Percentiles rank a stretch among this genome's conserved stretches.
Evolutionary conservation across 2,888 invertebrate species (phyloP).

Genomic region (Acleris holmiana): DNA sequence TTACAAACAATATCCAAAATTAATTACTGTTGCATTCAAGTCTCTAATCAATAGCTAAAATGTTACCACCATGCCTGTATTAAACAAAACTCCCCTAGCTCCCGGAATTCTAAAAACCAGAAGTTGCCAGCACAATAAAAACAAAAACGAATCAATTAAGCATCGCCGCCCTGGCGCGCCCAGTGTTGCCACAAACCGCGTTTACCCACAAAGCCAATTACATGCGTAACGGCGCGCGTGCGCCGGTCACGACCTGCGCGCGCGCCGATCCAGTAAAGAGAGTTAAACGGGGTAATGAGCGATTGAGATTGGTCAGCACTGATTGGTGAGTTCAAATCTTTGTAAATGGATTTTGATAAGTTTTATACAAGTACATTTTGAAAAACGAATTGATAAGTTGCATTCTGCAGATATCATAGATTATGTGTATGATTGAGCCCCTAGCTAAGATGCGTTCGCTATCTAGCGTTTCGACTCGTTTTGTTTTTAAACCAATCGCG

Average conservation of each 20-base stretch:
- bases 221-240: conserved; percentile 33
- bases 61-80: background rate
- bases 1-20: too few relatives aligned
- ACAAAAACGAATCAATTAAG: conserved; percentile 33
- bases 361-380: too few relatives aligned
- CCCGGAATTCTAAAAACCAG: conserved; percentile 23
- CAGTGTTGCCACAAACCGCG: conserved; percentile 37
- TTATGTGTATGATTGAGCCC: too few relatives aligned
- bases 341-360: background rate
- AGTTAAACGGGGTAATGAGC: background rate
- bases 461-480: too few relatives aligned
- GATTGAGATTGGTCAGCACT: background rate
- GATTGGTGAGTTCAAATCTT: background rate
- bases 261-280: conserved; percentile 21
- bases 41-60: too few relatives aligned
- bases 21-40: too few relatives aligned
- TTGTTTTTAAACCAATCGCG: too few relatives aligned
- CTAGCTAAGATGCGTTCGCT: too few relatives aligned
- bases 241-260: conserved; percentile 31
- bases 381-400: too few relatives aligned
- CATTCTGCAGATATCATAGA: too few relatives aligned
- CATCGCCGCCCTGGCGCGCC: conserved; percentile 34
- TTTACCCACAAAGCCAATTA: conserved; percentile 34
- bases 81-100: conserved; percentile 10
- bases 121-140: conserved; percentile 11